Evolutionary conservation across 1,140 invertebrate species (phyloP), one percentile per base, ranked within the genome.

Genomic region (Leptinotarsa lineolata): DNA sequence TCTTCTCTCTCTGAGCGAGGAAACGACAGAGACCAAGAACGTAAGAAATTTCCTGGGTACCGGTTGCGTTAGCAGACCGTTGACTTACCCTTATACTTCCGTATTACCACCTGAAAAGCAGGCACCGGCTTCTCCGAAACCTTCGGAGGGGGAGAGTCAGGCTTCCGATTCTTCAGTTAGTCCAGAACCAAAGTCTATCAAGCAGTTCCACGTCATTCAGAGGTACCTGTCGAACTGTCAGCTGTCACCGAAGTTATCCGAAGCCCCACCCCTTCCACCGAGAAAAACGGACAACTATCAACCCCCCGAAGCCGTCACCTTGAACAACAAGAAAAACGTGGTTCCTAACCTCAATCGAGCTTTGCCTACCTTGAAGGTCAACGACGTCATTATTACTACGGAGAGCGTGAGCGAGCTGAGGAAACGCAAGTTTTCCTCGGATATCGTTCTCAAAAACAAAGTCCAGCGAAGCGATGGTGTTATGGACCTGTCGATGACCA

Each of bases 71-170:
- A 78, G 72, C 20, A 78, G 83, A 65, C 83, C 83, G 1, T 70
- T 84, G 45, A 83, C 82, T 30, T 84, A 84, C 76, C 83, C 83
- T 12, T 84, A 84, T 70, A 83, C 78, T 4, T 77, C 77, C 12
- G 70, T 68, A 3, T 45, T 76, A 44, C 30, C 67, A 15, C 58
- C 18, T 18, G 74, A 68, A 16, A 39, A 74, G 54, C 22, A 64
- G 12, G 39, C 68, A 15, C 59, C 71, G 13, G 16, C 48, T 45
- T 45, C 60, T 18, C 46, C 72, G 2, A 68, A 73, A 22, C 74
- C 45, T 48, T 54, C 63, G 5, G 77, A 76, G n/a, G 20, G 58
- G 11, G 54, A 44, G 20, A 74, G 69, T 54, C 48, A 64, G 58
- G 46, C 74, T 59, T 20, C 48, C 4, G 64, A 72, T 39, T 54